Base-by-base conservation (phyloP, 2,888 invertebrate genomes). In the Caenorhabditis sp. region DNA sequence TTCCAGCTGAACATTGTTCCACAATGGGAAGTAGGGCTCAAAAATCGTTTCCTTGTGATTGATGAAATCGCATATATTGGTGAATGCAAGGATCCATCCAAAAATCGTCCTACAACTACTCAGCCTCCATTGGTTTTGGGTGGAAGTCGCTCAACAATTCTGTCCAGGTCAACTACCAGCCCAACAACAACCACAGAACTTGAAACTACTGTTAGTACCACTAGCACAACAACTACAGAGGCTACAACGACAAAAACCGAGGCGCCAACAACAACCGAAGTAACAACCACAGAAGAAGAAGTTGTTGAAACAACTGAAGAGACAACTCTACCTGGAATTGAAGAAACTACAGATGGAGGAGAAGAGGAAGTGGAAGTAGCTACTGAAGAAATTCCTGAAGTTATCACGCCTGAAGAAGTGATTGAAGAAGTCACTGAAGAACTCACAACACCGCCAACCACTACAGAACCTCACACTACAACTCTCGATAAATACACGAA, bases 1-100 rank as follows among this genome's bases (percentile, higher is more conserved):
- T 91, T 92, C 60, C 91, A 95, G 93, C 93, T 96, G 2, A 95
- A 96, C 50, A 94, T 97, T 84, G 91, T 95, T 82, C 97, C 97
- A 12, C 92, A 95, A 1, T 86, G 84, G 84, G 76, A 82, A 50
- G 56, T 58, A 4, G 76, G 78, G 20, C 50, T 77, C 1, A 79
- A 76, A 54, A 86, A 86, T 59, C 64, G 78, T 17, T 86, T 78
- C 63, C 52, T 86, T 23, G 76, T 86, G 17, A 78, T 86, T 56
- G 86, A 86, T 62, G 86, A 86, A 68, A 86, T 86, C 54, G 86
- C 86, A 2, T 86, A 86, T 57, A 84, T 86, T 56, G 86, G 86
- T 21, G 80, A 83, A 31, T 86, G 86, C 59, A 61, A 57, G 7
- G 60, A 61, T 27, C 8, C 52, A 25, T 3, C 20, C 23, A n/a